Percentiles rank a stretch among this genome's conserved stretches.
These are phyloP conservation scores for Pachypanchax playfairii DNA, from an alignment of 2,113 vertebrate species.

Conservation along the genomic window DNA sequence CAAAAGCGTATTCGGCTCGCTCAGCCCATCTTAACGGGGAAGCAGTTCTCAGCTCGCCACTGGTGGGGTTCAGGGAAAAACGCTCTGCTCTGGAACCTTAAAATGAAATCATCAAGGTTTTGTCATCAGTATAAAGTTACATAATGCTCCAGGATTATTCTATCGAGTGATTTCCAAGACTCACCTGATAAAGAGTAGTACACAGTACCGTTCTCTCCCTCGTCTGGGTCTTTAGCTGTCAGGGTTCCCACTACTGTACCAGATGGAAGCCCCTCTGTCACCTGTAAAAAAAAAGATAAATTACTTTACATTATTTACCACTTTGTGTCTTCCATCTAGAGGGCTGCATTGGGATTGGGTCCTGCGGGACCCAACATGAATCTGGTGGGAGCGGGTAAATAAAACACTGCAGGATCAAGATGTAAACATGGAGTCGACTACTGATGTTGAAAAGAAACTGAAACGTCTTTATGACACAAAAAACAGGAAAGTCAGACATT, in stretches of 20 bases:
- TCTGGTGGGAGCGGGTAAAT: too few relatives aligned
- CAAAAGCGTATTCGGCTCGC: constrained; percentile 86
- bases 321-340: too few relatives aligned
- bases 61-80: constrained; percentile 86
- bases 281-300: constrained; percentile 70
- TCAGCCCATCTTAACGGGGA: constrained; percentile 82
- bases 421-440: too few relatives aligned
- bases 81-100: constrained; percentile 90
- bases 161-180: neutral
- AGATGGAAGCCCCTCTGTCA: constrained; percentile 86
- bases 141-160: neutral
- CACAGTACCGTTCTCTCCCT: constrained; percentile 94
- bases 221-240: constrained; percentile 92
- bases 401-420: too few relatives aligned
- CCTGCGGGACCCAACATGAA: too few relatives aligned
- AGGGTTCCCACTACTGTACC: constrained; percentile 87
- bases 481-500: too few relatives aligned
- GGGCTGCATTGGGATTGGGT: too few relatives aligned
- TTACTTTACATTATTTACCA: too few relatives aligned
- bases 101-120: neutral
- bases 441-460: too few relatives aligned
- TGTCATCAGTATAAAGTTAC: neutral
- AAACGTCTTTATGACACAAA: too few relatives aligned
- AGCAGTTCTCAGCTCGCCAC: constrained; percentile 85
- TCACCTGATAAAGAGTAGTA: constrained; percentile 88